Percentiles rank a stretch among this genome's conserved stretches.
Evolutionary conservation across 2,113 vertebrate species (phyloP).

Genomic region (Beaufortia kweichowensis): DNA sequence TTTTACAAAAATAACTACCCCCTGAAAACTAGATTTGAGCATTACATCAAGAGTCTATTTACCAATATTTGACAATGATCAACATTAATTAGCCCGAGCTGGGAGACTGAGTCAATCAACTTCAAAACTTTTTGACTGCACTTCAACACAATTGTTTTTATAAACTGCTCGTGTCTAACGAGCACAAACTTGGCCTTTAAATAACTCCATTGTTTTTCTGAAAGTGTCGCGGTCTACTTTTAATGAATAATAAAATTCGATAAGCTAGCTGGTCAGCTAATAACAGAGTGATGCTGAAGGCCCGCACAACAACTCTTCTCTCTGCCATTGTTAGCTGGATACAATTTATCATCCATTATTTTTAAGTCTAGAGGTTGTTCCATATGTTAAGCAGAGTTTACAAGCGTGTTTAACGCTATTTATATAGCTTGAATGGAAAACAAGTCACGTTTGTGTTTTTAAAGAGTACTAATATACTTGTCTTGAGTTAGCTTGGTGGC

Average conservation of each 20-base stretch:
- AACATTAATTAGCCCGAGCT: slow-evolving; percentile 60
- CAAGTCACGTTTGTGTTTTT: neutral
- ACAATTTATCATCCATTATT: slow-evolving; percentile 18
- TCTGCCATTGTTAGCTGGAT: slow-evolving; percentile 62
- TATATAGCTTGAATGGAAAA: neutral
- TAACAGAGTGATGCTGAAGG: slow-evolving; percentile 58
- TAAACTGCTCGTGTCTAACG: neutral
- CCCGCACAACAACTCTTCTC: slow-evolving; percentile 53
- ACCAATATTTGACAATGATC: slow-evolving; percentile 38
- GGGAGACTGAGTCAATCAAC: slow-evolving; percentile 46
- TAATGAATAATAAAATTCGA: slow-evolving; percentile 19
- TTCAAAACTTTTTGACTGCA: slow-evolving; percentile 37
- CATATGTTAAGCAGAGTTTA: neutral
- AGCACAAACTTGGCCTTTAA: neutral
- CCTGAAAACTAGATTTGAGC: neutral
- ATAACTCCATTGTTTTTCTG: slow-evolving; percentile 32
- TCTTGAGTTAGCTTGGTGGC: slow-evolving; percentile 38
- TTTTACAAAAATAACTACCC: neutral
- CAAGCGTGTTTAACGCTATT: neutral
- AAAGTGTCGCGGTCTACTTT: slow-evolving; percentile 3
- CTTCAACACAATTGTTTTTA: neutral
- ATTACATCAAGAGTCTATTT: slow-evolving; percentile 13
- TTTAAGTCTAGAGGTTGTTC: neutral
- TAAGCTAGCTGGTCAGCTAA: slow-evolving; percentile 51
- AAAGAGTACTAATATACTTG: neutral